Conservation (phyloP, 2,888 invertebrate species). For the Eutolmus rufibarbis region DNA sequence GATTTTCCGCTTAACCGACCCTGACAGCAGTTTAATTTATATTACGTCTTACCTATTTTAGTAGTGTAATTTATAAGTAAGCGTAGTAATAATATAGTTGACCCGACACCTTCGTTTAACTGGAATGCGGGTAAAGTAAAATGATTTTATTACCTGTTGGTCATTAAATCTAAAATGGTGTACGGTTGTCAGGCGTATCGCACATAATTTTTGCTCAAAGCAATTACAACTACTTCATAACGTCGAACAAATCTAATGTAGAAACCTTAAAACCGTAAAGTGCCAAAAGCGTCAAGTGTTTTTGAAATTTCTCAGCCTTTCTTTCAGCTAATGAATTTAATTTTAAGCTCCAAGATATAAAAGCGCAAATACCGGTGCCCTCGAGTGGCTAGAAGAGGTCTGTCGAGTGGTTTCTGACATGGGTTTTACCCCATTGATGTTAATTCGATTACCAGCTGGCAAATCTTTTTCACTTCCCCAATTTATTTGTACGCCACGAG, state of each 20-base stretch:
- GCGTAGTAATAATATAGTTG: not conserved
- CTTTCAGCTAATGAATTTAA: not conserved
- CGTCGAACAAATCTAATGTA: not conserved
- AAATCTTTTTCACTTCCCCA: not conserved
- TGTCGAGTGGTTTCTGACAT: not conserved
- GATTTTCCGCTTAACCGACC: not conserved
- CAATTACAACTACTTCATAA: not conserved
- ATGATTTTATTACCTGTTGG: not conserved
- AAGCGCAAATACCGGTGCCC: not conserved
- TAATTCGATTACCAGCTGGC: not conserved
- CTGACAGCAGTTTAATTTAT: not conserved
- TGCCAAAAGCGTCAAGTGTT: not conserved
- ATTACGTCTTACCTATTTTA: not conserved
- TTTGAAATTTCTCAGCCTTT: not conserved
- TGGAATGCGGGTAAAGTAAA: not conserved
- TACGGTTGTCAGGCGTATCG: not conserved
- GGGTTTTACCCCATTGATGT: not conserved
- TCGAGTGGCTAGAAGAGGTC: not conserved
- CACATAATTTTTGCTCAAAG: not conserved
- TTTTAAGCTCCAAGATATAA: not conserved
- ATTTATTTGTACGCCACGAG: not conserved
- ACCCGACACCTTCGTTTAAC: not conserved
- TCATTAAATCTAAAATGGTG: not conserved
- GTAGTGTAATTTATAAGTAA: not conserved
- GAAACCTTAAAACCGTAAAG: not conserved